These are phyloP conservation scores for Heliconius aoede DNA, from an alignment of 2,888 invertebrate species.

Conservation along the genomic window DNA sequence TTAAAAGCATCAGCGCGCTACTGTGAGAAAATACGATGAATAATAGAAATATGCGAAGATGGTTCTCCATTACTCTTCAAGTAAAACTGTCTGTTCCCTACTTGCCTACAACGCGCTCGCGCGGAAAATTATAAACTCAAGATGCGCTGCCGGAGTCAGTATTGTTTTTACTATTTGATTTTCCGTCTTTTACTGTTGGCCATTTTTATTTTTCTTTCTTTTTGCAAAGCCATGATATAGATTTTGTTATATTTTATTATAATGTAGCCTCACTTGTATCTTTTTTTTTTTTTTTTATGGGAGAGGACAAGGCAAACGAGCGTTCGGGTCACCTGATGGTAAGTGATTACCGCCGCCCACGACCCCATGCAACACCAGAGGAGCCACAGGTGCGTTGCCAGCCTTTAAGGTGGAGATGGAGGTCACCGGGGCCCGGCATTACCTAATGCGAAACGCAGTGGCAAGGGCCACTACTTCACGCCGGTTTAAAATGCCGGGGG, in stretches of 20 bases:
- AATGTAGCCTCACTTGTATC: no score
- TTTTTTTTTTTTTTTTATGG: no score
- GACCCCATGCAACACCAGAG: no score
- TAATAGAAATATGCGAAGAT: slow-evolving; percentile 14
- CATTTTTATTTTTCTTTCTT: slow-evolving; percentile 2
- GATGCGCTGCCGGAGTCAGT: slow-evolving; percentile 28
- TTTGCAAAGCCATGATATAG: background rate
- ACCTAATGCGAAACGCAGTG: no score
- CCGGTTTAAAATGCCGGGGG: no score
- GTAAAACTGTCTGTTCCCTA: slow-evolving; percentile 34
- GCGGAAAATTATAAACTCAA: slow-evolving; percentile 42
- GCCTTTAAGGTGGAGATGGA: no score
- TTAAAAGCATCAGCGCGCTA: slow-evolving; percentile 3
- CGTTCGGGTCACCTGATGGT: no score
- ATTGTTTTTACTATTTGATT: slow-evolving; percentile 33
- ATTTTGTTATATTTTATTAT: background rate
- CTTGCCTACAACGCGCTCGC: slow-evolving; percentile 27
- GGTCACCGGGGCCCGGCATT: no score
- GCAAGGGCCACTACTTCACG: no score
- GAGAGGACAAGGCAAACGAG: no score
- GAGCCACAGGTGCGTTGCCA: no score
- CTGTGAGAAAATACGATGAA: background rate
- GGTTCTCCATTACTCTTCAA: slow-evolving; percentile 13
- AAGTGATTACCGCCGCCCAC: no score
- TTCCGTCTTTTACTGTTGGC: slow-evolving; percentile 21